Conservation (phyloP, 1,140 invertebrate species). For the Brachionus koreanus region DNA sequence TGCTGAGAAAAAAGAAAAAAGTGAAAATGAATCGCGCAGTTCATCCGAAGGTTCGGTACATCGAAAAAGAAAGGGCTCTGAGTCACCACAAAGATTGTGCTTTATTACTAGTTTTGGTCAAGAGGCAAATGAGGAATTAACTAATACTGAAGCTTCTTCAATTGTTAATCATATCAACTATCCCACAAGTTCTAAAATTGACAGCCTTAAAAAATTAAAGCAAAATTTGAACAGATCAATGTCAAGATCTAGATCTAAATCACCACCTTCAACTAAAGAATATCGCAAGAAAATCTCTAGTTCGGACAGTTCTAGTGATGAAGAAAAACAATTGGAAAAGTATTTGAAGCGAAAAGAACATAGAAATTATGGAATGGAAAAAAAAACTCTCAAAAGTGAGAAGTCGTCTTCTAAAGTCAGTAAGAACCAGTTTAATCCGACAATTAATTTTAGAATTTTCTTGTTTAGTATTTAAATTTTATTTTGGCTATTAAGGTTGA, state of each 20-base stretch:
- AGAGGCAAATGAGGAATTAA: not conserved
- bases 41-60: not conserved
- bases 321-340: slow-evolving; percentile 30
- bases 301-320: slow-evolving; percentile 26
- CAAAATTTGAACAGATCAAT: not conserved
- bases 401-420: slow-evolving; percentile 37
- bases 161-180: not conserved
- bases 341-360: slow-evolving; percentile 21
- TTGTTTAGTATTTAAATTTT: not conserved
- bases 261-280: not conserved
- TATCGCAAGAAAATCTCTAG: not conserved
- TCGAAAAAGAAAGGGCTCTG: slow-evolving; percentile 29
- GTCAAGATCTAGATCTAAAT: slow-evolving; percentile 6
- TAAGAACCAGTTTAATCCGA: slow-evolving; percentile 29
- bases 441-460: not conserved
- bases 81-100: not conserved
- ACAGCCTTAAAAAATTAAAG: slow-evolving; percentile 6
- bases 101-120: slow-evolving; percentile 38
- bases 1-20: not conserved
- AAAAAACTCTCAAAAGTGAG: not conserved
- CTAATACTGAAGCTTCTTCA: not conserved
- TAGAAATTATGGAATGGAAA: not conserved
- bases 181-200: not conserved
- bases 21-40: not conserved
- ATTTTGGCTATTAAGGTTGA: not conserved